These are phyloP conservation scores for Dasypus novemcinctus DNA, from an alignment of 2,113 vertebrate species.

Conservation along the genomic window DNA sequence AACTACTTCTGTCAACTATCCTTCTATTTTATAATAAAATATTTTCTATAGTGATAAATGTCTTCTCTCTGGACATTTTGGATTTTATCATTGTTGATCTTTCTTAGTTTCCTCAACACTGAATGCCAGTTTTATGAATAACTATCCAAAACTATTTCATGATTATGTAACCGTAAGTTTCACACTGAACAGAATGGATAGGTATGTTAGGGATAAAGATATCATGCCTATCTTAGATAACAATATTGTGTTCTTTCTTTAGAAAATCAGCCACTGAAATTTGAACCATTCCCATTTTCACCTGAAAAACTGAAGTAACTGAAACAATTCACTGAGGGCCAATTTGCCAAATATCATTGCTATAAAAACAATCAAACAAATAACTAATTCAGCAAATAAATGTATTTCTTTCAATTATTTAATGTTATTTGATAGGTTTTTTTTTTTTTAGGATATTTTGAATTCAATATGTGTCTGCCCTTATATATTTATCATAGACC, in stretches of 20 bases:
- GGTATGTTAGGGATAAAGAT: background rate
- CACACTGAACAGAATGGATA: background rate
- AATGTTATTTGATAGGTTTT: background rate
- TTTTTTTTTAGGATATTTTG: background rate
- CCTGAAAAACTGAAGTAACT: background rate
- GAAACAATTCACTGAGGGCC: background rate
- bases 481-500: background rate
- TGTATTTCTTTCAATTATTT: background rate
- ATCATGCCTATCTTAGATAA: background rate
- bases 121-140: background rate
- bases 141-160: background rate
- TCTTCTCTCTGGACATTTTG: background rate
- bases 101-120: background rate
- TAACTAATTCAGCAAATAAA: background rate
- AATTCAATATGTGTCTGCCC: background rate
- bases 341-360: background rate
- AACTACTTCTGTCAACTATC: background rate
- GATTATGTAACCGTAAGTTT: background rate
- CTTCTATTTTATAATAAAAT: background rate
- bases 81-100: background rate
- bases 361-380: background rate
- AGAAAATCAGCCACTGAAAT: background rate
- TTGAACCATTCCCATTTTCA: background rate
- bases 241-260: background rate
- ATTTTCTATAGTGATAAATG: background rate